Base-by-base conservation (phyloP, 92 coral and sea anemone species). In the Zoanthus sansibaricus region DNA sequence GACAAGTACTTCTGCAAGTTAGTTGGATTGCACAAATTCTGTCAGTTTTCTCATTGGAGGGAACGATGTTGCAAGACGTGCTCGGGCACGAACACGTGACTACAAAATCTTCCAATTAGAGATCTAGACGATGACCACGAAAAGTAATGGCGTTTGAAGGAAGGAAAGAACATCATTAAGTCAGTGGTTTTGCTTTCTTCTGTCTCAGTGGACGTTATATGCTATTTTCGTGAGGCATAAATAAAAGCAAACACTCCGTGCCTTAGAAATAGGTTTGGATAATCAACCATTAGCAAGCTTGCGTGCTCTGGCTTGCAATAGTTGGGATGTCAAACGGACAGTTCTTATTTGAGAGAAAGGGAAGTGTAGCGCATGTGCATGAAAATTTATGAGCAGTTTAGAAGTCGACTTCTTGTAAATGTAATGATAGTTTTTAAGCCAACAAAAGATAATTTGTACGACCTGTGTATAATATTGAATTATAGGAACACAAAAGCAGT, bases 1-100 rank as follows among this genome's bases (percentile, higher is more conserved):
- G 99, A 96, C 75, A 88, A 89, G 4, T 90, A 95, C 56, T 96
- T 96, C 71, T 96, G 99, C 90, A 95, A 91, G 86, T 72, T 96
- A 79, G 98, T 96, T 32, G 96, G 95, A 0, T 86, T 96, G 7
- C 96, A 93, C 92, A 95, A 93, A 67, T 94, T 96, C 90, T 96
- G 99, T 67, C 93, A 89, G 62, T 96, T 93, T 90, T 87, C 92
- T 87, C 99, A 93, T 71, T 96, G 99, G 99, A 90, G 92, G 46
- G 91, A 91, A 64, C 88, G 97, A 75, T 96, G 99, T 77, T 96
- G 99, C 70, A 82, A 91, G 84, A 96, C 95, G 9, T 96, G 99
- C 74, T 79, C 86, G 7, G 75, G 86, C 3, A 44, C 78, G 66
- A 20, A 69, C 56, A 33, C 49, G 86, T 61, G 64, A 51, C 47